phyloP scores from a whole-genome alignment of 2,888 invertebrate genomes.

The Tridacna crocea region DNA sequence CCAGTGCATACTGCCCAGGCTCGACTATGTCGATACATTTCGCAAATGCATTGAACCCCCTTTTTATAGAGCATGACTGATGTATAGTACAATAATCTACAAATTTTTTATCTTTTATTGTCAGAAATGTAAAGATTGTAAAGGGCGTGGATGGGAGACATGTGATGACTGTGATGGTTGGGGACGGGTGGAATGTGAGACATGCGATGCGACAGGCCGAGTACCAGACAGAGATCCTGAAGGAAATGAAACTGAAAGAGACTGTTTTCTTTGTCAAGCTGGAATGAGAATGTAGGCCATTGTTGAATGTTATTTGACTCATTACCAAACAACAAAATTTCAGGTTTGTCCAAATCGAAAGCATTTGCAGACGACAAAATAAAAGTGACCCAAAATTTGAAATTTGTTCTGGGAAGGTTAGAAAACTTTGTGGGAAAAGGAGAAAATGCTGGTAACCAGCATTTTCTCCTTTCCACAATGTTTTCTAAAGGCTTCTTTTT shows the following conservation, averaged over 20 bases:
- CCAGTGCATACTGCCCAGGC: no score
- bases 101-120: constrained; percentile 8
- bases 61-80: no score
- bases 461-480: not conserved
- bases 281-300: constrained; percentile 34
- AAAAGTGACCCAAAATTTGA: not conserved
- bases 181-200: constrained; percentile 52
- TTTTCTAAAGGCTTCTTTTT: not conserved
- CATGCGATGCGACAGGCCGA: constrained; percentile 47
- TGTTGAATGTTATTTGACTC: not conserved
- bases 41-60: no score
- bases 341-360: not conserved
- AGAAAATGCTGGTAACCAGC: not conserved
- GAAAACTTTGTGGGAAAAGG: not conserved
- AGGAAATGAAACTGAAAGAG: constrained; percentile 31
- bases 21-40: no score
- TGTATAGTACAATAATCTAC: no score
- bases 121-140: constrained; percentile 64
- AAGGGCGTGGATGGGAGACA: constrained; percentile 58
- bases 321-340: not conserved
- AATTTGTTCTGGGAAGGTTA: not conserved
- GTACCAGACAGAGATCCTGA: constrained; percentile 31
- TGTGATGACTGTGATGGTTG: constrained; percentile 62
- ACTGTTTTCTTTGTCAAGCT: constrained; percentile 36
- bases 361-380: not conserved